Base-by-base conservation (phyloP, 1,140 invertebrate species). In the Leptinotarsa undecemlineata region DNA sequence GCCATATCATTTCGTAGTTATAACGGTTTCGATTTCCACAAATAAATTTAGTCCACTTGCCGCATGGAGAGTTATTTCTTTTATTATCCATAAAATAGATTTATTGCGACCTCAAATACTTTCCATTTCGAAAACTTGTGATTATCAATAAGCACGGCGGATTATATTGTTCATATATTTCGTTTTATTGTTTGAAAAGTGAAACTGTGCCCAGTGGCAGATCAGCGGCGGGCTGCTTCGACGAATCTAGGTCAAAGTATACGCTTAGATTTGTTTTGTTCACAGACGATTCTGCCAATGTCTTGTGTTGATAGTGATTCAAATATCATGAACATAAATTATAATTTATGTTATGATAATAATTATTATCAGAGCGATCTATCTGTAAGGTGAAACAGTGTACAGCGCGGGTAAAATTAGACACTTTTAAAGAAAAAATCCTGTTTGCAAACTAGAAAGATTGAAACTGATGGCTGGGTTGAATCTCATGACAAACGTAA, bases 121-220 rank as follows among this genome's bases (percentile, higher is more conserved):
- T 57, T 57, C 51, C 51, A 57, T 57, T 57, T 57, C n/a, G 51
- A 57, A 57, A 57, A 57, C 15, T 6, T 57, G n/a, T 57, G 13
- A 57, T 57, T 19, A 57, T 57, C n/a, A 57, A 57, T 57, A 6
- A 57, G n/a, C 15, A 19, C 51, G 51, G 15, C 51, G 15, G 51
- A 57, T 57, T 57, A 17, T 57, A 57, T 57, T 57, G 51, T n/a
- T 57, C 51, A 57, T 57, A 57, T 57, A 57, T 57, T 57, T 57
- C 14, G 51, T 57, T 57, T 57, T 57, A 57, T 17, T 57, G 51
- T 57, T 19, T 57, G 51, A 57, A 42, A 57, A 57, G 51, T 57
- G 51, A 57, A 57, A 57, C 51, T 57, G 17, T 19, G 17, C 6
- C 51, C 51, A 57, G 17, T 57, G 51, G 51, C 51, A 19, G 51